These are phyloP conservation scores for Phymanthus crucifer DNA, from an alignment of 92 coral and sea anemone genomes.

Conservation along the genomic window DNA sequence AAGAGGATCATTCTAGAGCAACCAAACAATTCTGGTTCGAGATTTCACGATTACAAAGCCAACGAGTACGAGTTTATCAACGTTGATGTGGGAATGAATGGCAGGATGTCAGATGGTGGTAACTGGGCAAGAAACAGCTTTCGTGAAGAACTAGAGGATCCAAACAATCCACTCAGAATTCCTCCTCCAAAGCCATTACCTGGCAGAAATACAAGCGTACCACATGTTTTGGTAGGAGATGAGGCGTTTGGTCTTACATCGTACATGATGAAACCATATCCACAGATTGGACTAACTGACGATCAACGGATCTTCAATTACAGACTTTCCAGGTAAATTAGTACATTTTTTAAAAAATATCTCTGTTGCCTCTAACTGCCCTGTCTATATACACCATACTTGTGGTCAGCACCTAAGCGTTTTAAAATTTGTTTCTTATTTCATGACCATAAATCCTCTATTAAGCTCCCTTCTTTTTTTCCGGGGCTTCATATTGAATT, in stretches of 20 bases:
- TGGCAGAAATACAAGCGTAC: slow-evolving; percentile 21
- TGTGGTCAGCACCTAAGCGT: not conserved
- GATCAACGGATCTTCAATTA: slow-evolving; percentile 42
- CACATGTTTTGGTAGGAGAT: slow-evolving; percentile 27
- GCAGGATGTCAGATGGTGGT: slow-evolving; percentile 57
- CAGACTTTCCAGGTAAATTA: slow-evolving; percentile 30
- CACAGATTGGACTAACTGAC: slow-evolving; percentile 30
- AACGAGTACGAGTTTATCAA: slow-evolving; percentile 54
- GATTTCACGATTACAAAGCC: slow-evolving; percentile 42
- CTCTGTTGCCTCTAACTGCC: not conserved
- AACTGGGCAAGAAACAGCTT: slow-evolving; percentile 43
- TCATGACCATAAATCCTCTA: too few species aligned
- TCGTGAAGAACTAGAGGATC: slow-evolving; percentile 31
- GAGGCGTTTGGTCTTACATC: slow-evolving; percentile 51
- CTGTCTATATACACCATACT: too few species aligned
- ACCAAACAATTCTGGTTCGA: slow-evolving; percentile 31
- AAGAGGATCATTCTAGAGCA: slow-evolving; percentile 33
- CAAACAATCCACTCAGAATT: slow-evolving; percentile 32
- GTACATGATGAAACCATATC: slow-evolving; percentile 41
- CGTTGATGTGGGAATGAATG: slow-evolving; percentile 59
- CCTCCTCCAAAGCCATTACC: slow-evolving; percentile 57
- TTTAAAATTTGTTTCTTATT: not conserved
- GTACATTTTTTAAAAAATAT: not conserved
- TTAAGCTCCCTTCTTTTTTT: too few species aligned
- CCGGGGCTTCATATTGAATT: too few species aligned